Conservation (phyloP, 2,888 invertebrate species). For the Philereme transversata region DNA sequence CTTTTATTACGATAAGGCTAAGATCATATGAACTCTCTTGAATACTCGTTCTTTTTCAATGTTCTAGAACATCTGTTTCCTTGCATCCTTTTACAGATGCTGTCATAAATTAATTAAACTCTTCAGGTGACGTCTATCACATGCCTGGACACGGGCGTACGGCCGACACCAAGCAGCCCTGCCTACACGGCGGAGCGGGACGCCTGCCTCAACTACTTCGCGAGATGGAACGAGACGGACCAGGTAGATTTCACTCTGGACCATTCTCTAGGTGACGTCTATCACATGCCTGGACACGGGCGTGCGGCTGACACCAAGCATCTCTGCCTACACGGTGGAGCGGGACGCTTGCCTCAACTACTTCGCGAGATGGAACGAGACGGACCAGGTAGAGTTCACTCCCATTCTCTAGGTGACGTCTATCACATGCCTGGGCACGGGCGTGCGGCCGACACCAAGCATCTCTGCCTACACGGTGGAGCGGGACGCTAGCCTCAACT, state of each 20-base stretch:
- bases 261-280: constrained; percentile 53
- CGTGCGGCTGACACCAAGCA: constrained; percentile 72
- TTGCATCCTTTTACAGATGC: no score
- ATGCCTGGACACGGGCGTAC: constrained; percentile 69
- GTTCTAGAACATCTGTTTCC: no score
- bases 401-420: constrained; percentile 64
- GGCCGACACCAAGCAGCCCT: constrained; percentile 72
- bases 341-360: constrained; percentile 92
- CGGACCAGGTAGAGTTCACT: constrained; percentile 87
- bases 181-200: constrained; percentile 92
- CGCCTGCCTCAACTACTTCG: constrained; percentile 92
- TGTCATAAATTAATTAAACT: no score
- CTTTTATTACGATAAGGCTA: no score
- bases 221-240: constrained; percentile 96
- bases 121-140: constrained; percentile 75
- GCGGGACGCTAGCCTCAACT: constrained; percentile 92
- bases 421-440: constrained; percentile 68
- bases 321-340: constrained; percentile 89
- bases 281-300: constrained; percentile 71
- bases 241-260: constrained; percentile 77
- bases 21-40: no score
- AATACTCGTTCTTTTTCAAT: no score
- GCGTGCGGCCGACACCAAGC: constrained; percentile 73
- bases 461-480: constrained; percentile 89
- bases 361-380: constrained; percentile 96